Evolutionary conservation across 2,888 invertebrate genomes (phyloP).

Genomic region (Acheta domesticus): DNA sequence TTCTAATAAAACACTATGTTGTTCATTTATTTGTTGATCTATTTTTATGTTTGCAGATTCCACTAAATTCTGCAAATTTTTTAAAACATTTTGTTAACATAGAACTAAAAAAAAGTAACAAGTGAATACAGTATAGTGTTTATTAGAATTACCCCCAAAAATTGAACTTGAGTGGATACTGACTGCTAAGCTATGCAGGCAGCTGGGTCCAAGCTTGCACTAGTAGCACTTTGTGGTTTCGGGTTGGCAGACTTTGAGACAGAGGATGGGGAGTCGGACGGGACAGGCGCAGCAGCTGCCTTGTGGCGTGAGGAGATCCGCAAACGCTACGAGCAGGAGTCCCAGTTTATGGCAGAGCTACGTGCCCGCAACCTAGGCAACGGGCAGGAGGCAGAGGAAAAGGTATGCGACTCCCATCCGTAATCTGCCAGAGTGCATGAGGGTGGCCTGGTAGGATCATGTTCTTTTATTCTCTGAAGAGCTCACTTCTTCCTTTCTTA

Average conservation of each 20-base stretch:
- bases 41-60: too few species aligned
- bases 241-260: slow-evolving; percentile 59
- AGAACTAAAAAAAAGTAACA: too few species aligned
- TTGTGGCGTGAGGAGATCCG: slow-evolving; percentile 57
- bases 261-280: slow-evolving; percentile 59
- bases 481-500: too few species aligned
- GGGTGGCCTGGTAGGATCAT: not conserved
- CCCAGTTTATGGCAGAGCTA: slow-evolving; percentile 56
- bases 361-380: slow-evolving; percentile 50
- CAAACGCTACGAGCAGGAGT: slow-evolving; percentile 57
- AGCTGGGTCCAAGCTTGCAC: not conserved
- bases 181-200: not conserved
- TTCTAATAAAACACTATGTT: too few species aligned
- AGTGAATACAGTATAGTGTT: too few species aligned
- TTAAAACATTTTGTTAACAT: too few species aligned
- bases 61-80: too few species aligned
- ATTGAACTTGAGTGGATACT: too few species aligned
- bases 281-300: slow-evolving; percentile 36
- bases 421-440: not conserved
- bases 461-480: too few species aligned
- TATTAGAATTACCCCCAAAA: too few species aligned
- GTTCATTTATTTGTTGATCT: too few species aligned
- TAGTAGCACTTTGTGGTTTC: not conserved
- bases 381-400: slow-evolving; percentile 37
- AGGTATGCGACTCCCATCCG: slow-evolving; percentile 31